These are phyloP conservation scores for Telmatochromis sp. DNA, from an alignment of 2,113 vertebrate genomes.

Conservation along the genomic window DNA sequence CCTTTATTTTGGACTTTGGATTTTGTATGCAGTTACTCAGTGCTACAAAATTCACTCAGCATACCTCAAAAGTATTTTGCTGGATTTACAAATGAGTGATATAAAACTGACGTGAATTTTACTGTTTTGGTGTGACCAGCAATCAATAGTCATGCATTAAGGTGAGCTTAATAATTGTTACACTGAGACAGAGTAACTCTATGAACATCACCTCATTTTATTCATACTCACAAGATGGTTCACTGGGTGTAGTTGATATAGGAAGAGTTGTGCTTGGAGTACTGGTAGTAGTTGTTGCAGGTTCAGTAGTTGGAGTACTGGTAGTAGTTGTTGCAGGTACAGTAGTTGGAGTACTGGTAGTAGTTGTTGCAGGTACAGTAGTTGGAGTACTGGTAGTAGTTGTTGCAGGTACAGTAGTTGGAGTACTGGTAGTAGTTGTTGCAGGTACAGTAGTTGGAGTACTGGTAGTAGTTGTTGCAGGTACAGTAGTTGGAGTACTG, in stretches of 20 bases:
- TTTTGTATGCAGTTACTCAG: not conserved
- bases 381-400: too few relatives aligned
- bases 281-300: fast-evolving
- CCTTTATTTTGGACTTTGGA: not conserved
- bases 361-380: fast-evolving
- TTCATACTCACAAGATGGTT: not conserved
- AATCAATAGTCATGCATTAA: not conserved
- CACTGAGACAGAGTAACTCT: not conserved
- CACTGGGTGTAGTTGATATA: not conserved
- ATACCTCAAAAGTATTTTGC: not conserved
- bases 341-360: fast-evolving
- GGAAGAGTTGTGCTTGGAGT: not conserved
- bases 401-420: fast-evolving
- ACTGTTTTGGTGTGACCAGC: not conserved
- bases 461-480: fast-evolving
- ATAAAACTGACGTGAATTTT: not conserved
- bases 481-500: fast-evolving
- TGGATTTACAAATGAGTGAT: not conserved
- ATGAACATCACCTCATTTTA: not conserved
- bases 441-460: fast-evolving
- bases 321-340: fast-evolving
- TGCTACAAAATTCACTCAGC: not conserved
- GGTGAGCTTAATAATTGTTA: not conserved
- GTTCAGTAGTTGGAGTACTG: fast-evolving
- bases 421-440: fast-evolving